Evolutionary conservation across 2,797 vertebrate species (phyloP), one percentile per base, ranked within the genome.

Genomic region (Phyllotis vaccarum): DNA sequence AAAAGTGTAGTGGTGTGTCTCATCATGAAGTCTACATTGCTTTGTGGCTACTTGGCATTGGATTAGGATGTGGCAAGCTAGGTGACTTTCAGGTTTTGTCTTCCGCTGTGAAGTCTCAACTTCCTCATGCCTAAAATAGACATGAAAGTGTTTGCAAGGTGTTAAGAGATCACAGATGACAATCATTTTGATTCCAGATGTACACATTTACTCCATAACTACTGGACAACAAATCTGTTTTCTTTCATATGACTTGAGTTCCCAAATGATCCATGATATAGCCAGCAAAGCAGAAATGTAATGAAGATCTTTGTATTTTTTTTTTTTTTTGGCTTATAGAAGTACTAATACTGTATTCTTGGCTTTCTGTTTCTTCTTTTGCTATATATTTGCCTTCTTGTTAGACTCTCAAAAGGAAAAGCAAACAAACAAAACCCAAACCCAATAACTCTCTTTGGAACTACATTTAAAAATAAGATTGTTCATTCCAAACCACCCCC

Each of bases 121-220:
- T 95, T 95, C 83, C 89, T 76, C 54, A 27, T 82, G 46, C 34
- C 76, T 78, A 64, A 96, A 88, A 89, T 94, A 89, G 75, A 82
- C 60, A 64, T 89, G 83, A 97, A 94, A 75, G 49, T 94, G 60
- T 90, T 76, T 29, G 52, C 62, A 64, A 74, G 14, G 27, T n/a
- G 24, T 70, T 40, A 24, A 11, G 40, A 92, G 87, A 95, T 46
- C 60, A 86, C 13, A 80, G 49, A 83, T 82, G 56, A 83, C 40
- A 6, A 24, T 56, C 34, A n/a, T 68, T 93, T 91, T 46, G n/a
- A 80, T 31, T 74, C 27, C 29, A 91, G 64, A 43, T 46, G 31
- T 76, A 74, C 17, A 85, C 17, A 79, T 21, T 89, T 89, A 88
- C 86, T 86, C 24, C 54, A 72, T 40, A 93, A 58, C 78, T 89